Conservation (phyloP, 1,140 invertebrate species). For the Danaus melanippus region DNA sequence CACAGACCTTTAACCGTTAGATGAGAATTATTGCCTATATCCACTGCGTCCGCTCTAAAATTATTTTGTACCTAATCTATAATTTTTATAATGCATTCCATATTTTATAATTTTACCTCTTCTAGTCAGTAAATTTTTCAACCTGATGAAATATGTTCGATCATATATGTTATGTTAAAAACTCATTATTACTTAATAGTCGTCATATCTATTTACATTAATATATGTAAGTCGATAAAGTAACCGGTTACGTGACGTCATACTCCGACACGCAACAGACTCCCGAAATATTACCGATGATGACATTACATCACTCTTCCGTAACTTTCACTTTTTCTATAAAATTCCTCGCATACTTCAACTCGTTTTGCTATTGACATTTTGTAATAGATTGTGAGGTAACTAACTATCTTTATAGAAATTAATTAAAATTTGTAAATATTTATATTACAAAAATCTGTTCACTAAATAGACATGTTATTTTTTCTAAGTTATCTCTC, state of each 20-base stretch:
- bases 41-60: too few relatives aligned
- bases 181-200: slow-evolving; percentile 3
- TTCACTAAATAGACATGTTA: too few relatives aligned
- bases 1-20: too few relatives aligned
- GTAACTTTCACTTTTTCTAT: slow-evolving; percentile 38
- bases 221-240: too few relatives aligned
- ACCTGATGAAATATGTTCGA: neutral
- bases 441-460: too few relatives aligned
- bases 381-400: neutral
- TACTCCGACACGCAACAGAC: slow-evolving; percentile 37
- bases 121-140: too few relatives aligned
- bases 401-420: neutral
- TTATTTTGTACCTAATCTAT: too few relatives aligned
- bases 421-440: too few relatives aligned
- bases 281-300: slow-evolving; percentile 34
- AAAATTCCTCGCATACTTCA: slow-evolving; percentile 1
- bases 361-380: too few relatives aligned
- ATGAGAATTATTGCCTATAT: too few relatives aligned
- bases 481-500: neutral
- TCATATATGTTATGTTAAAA: neutral
- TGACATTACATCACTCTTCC: slow-evolving; percentile 36
- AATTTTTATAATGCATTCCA: too few relatives aligned
- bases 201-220: neutral
- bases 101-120: too few relatives aligned
- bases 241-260: slow-evolving; percentile 38